These are phyloP conservation scores for Muraenolepis orangiensis DNA, from an alignment of 2,797 vertebrate species.

Conservation along the genomic window DNA sequence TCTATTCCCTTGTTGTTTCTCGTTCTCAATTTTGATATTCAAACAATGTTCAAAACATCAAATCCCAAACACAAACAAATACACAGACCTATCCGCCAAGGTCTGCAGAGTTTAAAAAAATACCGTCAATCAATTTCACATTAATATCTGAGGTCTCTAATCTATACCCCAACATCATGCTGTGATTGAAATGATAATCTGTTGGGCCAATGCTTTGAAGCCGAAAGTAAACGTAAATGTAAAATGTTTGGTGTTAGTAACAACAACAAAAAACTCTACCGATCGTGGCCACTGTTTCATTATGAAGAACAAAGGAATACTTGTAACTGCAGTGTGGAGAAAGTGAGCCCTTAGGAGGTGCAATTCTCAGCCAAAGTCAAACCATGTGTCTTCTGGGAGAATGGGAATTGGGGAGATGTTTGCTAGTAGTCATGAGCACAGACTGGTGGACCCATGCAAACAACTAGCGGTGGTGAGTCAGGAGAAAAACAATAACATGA, in stretches of 20 bases:
- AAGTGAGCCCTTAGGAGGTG: slow-evolving; percentile 34
- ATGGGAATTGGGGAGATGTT: slow-evolving; percentile 27
- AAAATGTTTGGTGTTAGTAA: background rate
- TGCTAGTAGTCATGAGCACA: slow-evolving; percentile 41
- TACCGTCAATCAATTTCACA: slow-evolving; percentile 61
- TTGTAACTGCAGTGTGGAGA: slow-evolving; percentile 19
- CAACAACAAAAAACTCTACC: slow-evolving; percentile 33
- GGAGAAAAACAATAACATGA: slow-evolving; percentile 4
- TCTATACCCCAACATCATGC: background rate
- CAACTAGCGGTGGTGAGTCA: slow-evolving; percentile 12
- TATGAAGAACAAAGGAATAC: slow-evolving; percentile 41
- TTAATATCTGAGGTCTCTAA: slow-evolving; percentile 24
- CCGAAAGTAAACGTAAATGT: background rate
- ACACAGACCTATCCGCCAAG: slow-evolving; percentile 53
- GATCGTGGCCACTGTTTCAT: slow-evolving; percentile 22
- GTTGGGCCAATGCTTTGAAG: slow-evolving; percentile 52
- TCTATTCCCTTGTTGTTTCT: slow-evolving; percentile 34
- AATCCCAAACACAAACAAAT: slow-evolving; percentile 65
- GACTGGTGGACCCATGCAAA: slow-evolving; percentile 24
- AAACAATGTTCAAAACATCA: slow-evolving; percentile 71
- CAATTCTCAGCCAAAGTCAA: slow-evolving; percentile 34
- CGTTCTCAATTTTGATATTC: slow-evolving; percentile 54
- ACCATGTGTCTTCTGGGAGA: slow-evolving; percentile 16
- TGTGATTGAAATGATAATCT: slow-evolving; percentile 68
- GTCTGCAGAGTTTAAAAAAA: slow-evolving; percentile 67